phyloP scores from a whole-genome alignment of 2,797 vertebrate genomes.

The Phrynocephalus forsythii region DNA sequence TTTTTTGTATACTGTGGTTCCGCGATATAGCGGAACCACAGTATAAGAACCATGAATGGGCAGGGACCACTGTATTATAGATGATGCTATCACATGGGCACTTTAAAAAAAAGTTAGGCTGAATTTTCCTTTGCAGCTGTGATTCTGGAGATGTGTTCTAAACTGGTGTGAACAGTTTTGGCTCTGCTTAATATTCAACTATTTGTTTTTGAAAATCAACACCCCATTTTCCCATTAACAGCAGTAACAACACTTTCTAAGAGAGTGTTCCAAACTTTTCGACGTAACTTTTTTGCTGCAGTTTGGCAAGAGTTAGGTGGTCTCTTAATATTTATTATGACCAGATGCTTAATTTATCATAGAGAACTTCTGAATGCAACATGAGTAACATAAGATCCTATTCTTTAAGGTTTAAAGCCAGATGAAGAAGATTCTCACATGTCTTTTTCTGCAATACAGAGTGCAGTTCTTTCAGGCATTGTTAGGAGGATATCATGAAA shows the following conservation, averaged over 20 bases:
- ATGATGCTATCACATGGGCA: neutral
- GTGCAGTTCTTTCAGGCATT: conserved; percentile 61
- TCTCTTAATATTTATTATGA: neutral
- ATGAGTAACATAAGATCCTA: conserved; percentile 46
- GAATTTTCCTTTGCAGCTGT: too few species aligned
- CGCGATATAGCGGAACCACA: too few species aligned
- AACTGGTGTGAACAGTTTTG: neutral
- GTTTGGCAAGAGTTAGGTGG: neutral
- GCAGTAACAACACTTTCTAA: neutral
- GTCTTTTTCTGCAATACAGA: conserved; percentile 60
- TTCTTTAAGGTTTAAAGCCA: conserved; percentile 32
- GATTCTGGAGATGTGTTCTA: neutral
- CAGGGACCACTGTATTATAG: neutral
- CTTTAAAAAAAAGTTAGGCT: neutral
- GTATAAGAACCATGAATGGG: too few species aligned
- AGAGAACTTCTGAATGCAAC: conserved; percentile 16
- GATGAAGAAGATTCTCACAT: conserved; percentile 38
- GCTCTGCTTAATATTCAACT: neutral
- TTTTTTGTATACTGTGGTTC: too few species aligned
- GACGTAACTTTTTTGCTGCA: neutral
- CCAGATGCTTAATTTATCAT: neutral
- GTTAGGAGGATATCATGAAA: conserved; percentile 74
- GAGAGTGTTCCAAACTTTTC: neutral
- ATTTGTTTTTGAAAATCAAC: neutral
- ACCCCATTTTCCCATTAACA: neutral